Evolutionary conservation across 92 coral and sea anemone genomes (phyloP).

Genomic region (Paragorgia papillata): DNA sequence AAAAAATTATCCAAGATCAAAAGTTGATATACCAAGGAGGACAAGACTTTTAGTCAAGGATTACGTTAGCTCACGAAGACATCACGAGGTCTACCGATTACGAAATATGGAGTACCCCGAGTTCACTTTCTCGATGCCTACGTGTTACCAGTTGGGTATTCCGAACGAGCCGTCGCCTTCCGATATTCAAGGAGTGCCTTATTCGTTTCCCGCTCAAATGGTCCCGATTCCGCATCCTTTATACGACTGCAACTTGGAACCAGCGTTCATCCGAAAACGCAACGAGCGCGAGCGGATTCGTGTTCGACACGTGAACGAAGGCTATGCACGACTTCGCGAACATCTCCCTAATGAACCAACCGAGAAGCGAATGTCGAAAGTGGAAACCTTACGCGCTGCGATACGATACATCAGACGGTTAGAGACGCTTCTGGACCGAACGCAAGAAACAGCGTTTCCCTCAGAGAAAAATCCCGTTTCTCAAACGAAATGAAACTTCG

Average conservation of each 20-base stretch:
- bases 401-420: slow-evolving; percentile 91
- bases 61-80: background rate
- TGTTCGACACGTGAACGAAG: slow-evolving; percentile 97
- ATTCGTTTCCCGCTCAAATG: slow-evolving; percentile 86
- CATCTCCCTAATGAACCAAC: slow-evolving; percentile 97
- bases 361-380: slow-evolving; percentile 97
- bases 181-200: slow-evolving; percentile 63
- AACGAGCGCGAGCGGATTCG: slow-evolving; percentile 95
- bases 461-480: background rate
- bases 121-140: slow-evolving; percentile 97
- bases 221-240: slow-evolving; percentile 99
- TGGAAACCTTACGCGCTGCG: slow-evolving; percentile 95
- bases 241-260: slow-evolving; percentile 95
- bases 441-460: background rate
- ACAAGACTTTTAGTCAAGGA: no score
- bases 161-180: slow-evolving; percentile 87
- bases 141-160: slow-evolving; percentile 97
- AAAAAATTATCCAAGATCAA: no score
- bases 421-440: slow-evolving; percentile 74
- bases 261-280: slow-evolving; percentile 93
- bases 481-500: slow-evolving; percentile 1
- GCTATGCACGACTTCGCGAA: slow-evolving; percentile 95
- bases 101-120: slow-evolving; percentile 74
- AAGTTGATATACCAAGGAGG: no score
- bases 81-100: background rate